Base-by-base conservation (phyloP, 2,113 vertebrate genomes). In the Poeciliopsis turrubarensis region DNA sequence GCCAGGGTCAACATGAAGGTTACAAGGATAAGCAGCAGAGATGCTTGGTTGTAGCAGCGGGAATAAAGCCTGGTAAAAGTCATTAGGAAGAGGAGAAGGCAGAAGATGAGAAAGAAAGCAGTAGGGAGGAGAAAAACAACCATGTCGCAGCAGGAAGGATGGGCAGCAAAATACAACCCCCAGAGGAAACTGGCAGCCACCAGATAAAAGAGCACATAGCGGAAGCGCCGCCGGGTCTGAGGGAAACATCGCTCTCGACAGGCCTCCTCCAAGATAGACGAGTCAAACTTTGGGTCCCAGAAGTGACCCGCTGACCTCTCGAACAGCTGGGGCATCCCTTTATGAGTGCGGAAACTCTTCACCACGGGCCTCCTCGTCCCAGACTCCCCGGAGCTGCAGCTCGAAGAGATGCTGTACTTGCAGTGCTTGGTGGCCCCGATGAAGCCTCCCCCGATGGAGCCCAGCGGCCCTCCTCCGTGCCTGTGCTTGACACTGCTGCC, bases 251-350 rank as follows among this genome's bases (percentile, higher is more conserved):
- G 92, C 85, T 98, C 97, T 92, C 95, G 89, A 66, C 97, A 98
- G 71, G 97, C 97, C 87, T 97, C 96, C 91, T 98, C 97, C 89
- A 98, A 92, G 85, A 97, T 97, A 51, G 95, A 94, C 0, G 97
- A 98, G 92, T 98, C 97, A 70, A 98, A 98, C 89, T 95, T 95
- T 37, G 97, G 97, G 90, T 97, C 95, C 97, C 97, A 98, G 95
- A 97, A 98, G 39, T 96, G 95, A 70, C 94, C 92, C 15, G 97
- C 97, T 19, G 97, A 97, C 86, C 97, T 94, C 89, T 98, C 97
- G 62, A 98, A 98, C 57, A 98, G 96, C 94, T 96, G 96, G 15
- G 97, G 97, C 90, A 97, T 95, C 83, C 94, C 95, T 81, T 81
- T 95, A 60, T 95, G 91, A 14, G 93, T 78, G 37, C 95, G 93